Conservation (phyloP, 2,888 invertebrate genomes). For the Cantharis rufa region DNA sequence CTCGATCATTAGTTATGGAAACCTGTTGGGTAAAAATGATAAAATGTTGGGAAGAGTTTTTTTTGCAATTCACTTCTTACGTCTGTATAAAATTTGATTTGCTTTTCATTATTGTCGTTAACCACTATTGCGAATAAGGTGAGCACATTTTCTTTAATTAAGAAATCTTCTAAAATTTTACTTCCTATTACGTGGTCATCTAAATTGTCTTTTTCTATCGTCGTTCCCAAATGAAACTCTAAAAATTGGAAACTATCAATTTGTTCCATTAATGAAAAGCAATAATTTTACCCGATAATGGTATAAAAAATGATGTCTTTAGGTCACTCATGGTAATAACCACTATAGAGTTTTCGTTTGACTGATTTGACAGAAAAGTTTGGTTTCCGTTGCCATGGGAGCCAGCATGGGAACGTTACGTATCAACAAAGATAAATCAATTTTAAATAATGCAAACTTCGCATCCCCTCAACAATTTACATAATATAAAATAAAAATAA, state of each 20-base stretch:
- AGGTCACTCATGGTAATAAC: conserved; percentile 29
- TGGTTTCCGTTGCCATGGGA: not conserved
- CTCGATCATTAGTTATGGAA: not conserved
- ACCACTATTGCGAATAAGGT: conserved; percentile 53
- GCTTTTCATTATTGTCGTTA: conserved; percentile 43
- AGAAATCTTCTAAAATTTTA: conserved; percentile 55
- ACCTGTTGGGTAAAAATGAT: conserved; percentile 4
- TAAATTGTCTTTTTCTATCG: conserved; percentile 40
- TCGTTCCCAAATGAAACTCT: conserved; percentile 46
- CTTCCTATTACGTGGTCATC: conserved; percentile 48
- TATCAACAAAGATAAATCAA: not conserved
- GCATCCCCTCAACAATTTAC: too few relatives aligned
- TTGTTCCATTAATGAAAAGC: not conserved
- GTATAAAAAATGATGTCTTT: conserved; percentile 42
- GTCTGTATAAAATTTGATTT: conserved; percentile 42
- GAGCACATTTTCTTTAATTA: conserved; percentile 56
- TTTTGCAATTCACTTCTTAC: conserved; percentile 43
- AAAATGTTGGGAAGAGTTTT: conserved; percentile 5
- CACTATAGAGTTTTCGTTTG: not conserved
- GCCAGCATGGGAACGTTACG: not conserved
- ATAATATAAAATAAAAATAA: not conserved
- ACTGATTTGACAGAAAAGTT: not conserved
- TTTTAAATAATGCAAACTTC: not conserved
- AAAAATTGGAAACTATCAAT: conserved; percentile 3
- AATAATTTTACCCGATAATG: conserved; percentile 40